These are phyloP conservation scores for Nudaria mundana DNA, from an alignment of 2,888 invertebrate genomes.

Conservation along the genomic window DNA sequence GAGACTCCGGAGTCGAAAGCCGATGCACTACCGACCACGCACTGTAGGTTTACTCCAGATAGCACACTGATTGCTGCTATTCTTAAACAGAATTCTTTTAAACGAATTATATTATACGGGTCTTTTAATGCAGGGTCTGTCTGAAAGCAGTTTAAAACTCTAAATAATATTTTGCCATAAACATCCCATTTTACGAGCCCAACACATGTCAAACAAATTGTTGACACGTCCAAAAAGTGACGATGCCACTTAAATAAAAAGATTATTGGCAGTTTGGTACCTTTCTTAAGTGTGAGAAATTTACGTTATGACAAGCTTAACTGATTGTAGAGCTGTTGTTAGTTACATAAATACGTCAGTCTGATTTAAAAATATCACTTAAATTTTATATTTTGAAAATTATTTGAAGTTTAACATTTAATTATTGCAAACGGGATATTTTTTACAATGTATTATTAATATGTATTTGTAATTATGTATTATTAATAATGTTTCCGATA, in stretches of 20 bases:
- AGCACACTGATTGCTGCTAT: neutral
- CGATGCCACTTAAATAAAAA: constrained; percentile 54
- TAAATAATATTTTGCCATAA: constrained; percentile 67
- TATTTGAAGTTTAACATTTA: too few relatives aligned
- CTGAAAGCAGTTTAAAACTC: constrained; percentile 54
- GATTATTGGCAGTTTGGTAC: too few relatives aligned
- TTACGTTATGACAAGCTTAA: constrained; percentile 11
- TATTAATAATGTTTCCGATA: too few relatives aligned
- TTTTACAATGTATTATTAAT: too few relatives aligned
- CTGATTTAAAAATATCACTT: too few relatives aligned
- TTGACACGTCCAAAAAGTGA: constrained; percentile 60
- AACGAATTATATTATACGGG: constrained; percentile 27
- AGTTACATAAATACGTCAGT: neutral
- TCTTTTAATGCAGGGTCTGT: constrained; percentile 26
- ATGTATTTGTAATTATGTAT: too few relatives aligned
- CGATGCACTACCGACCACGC: too few relatives aligned
- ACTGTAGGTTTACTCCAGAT: too few relatives aligned
- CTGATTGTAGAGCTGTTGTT: constrained; percentile 6
- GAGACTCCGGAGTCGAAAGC: too few relatives aligned
- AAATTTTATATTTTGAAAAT: neutral
- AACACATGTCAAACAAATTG: constrained; percentile 74
- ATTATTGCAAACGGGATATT: too few relatives aligned
- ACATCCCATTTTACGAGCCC: constrained; percentile 58
- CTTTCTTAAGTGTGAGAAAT: constrained; percentile 30
- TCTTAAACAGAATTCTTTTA: neutral